A percentile compares a stretch with the other conserved stretches of the same genome.
These are phyloP conservation scores for Vimba vimba DNA, from an alignment of 2,113 vertebrate species.

Conservation along the genomic window DNA sequence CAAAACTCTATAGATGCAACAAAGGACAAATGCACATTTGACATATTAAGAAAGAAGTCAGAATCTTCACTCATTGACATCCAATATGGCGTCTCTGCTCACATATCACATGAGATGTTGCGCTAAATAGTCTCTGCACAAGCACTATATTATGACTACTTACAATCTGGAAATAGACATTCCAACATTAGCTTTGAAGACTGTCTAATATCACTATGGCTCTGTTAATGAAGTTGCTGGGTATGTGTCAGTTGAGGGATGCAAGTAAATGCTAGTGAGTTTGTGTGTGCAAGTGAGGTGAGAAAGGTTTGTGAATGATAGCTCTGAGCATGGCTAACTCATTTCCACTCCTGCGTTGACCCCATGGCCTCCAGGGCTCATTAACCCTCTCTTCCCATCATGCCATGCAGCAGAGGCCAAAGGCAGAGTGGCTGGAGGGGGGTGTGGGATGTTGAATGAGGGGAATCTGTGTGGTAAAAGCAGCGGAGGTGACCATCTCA, in stretches of 20 bases:
- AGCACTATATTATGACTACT: no score
- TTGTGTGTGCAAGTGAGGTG: constrained; percentile 30
- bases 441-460: constrained; percentile 52
- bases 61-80: no score
- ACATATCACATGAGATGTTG: no score
- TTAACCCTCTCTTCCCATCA: constrained; percentile 58
- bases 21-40: no score
- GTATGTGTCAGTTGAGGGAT: constrained; percentile 34
- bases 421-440: constrained; percentile 42
- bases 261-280: constrained; percentile 20
- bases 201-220: background rate
- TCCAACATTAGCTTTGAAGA: background rate
- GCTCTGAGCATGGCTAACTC: constrained; percentile 70
- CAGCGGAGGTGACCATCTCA: constrained; percentile 61
- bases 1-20: no score
- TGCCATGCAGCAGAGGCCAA: constrained; percentile 59
- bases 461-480: constrained; percentile 56
- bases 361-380: constrained; percentile 72
- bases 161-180: no score
- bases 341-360: constrained; percentile 74
- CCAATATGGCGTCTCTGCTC: no score
- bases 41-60: no score
- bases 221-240: constrained; percentile 13
- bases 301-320: constrained; percentile 62
- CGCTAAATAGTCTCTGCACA: no score